Conservation (phyloP, 2,888 invertebrate species). For the Noctuana brunneofusca region DNA sequence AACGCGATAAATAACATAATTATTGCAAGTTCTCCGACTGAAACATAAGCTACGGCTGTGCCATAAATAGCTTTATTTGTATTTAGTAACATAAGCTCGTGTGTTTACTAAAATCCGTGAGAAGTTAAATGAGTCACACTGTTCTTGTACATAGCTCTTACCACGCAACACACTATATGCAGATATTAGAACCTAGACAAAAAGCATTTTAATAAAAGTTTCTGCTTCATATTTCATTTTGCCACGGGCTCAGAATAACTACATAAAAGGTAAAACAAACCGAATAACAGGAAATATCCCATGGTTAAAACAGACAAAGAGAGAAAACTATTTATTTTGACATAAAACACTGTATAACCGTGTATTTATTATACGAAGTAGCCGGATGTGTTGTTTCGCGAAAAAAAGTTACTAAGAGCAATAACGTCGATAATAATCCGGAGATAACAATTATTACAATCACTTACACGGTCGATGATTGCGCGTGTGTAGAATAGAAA, state of each 20-base stretch:
- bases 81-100: conserved; percentile 4
- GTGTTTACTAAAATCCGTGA: conserved; percentile 1
- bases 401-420: conserved; percentile 23
- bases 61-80: conserved; percentile 6
- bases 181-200: too few relatives aligned
- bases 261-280: neutral
- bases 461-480: conserved; percentile 36
- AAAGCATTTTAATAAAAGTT: neutral
- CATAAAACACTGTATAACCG: conserved; percentile 3
- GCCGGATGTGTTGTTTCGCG: conserved; percentile 20
- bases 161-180: too few relatives aligned
- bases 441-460: conserved; percentile 48
- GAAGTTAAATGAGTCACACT: conserved; percentile 6
- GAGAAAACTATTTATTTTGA: neutral
- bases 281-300: neutral
- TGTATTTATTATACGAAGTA: too few relatives aligned
- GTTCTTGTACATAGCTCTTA: too few relatives aligned
- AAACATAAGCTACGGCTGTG: neutral
- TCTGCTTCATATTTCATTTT: neutral
- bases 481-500: conserved; percentile 21
- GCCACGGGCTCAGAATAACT: neutral
- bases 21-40: neutral
- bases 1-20: neutral
- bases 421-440: conserved; percentile 45
- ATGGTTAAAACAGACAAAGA: neutral